Evolutionary conservation across 2,113 vertebrate genomes (phyloP).

Genomic region (Melanocharis versteri): DNA sequence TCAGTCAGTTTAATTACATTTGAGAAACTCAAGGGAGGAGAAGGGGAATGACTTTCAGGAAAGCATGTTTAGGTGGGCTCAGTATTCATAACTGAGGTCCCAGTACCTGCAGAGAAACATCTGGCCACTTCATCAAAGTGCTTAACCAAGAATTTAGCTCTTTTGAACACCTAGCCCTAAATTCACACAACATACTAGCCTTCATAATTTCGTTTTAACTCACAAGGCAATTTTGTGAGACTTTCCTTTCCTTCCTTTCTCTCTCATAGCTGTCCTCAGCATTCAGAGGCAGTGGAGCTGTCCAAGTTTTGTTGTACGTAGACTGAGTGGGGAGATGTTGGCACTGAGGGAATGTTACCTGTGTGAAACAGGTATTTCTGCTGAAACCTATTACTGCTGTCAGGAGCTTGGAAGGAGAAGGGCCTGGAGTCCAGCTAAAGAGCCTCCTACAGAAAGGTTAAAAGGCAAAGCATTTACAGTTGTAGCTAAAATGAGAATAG

Average conservation of each 20-base stretch:
- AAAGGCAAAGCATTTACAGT: background rate
- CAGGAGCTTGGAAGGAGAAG: background rate
- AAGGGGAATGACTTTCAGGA: background rate
- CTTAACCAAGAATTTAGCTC: background rate
- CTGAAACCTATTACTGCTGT: background rate
- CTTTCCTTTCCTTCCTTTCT: background rate
- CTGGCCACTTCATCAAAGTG: background rate
- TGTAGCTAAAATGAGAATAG: background rate
- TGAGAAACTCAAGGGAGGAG: background rate
- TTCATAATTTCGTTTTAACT: background rate
- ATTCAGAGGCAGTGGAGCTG: background rate
- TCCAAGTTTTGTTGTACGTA: rapidly evolving
- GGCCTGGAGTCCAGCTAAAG: background rate
- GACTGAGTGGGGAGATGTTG: background rate
- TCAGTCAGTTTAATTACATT: background rate
- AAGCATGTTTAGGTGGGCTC: background rate
- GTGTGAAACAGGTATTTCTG: background rate
- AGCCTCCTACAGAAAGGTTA: background rate
- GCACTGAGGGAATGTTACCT: background rate
- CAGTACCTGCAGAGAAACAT: background rate
- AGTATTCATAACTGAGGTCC: background rate
- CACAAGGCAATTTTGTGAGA: background rate
- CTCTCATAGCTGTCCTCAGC: background rate
- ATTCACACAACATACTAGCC: background rate
- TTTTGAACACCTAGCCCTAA: background rate